A percentile compares a stretch with the other conserved stretches of the same genome.
These are phyloP conservation scores for Linurgus olivaceus DNA, from an alignment of 2,797 vertebrate species.

Conservation along the genomic window DNA sequence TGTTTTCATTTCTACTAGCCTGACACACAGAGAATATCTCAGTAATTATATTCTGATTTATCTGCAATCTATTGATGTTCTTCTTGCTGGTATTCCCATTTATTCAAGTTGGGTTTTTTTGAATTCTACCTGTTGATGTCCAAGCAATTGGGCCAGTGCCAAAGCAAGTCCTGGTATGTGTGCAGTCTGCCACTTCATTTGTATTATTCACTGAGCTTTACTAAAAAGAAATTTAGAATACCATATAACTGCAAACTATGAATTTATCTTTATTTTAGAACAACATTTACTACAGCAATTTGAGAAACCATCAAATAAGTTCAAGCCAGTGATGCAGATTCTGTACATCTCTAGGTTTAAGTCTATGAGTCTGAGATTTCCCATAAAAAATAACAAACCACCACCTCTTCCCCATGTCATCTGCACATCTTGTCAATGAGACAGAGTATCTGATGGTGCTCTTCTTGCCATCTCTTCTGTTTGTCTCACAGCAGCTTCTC, in stretches of 20 bases:
- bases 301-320: not conserved
- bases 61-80: not conserved
- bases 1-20: not conserved
- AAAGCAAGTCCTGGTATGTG: not conserved
- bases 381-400: not conserved
- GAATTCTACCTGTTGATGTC: not conserved
- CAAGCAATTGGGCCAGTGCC: not conserved
- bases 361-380: not conserved
- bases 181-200: not conserved
- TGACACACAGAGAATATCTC: not conserved
- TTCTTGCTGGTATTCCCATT: not conserved
- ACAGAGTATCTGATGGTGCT: not conserved
- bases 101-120: not conserved
- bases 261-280: not conserved
- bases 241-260: not conserved
- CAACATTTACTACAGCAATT: not conserved
- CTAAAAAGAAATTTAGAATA: not conserved
- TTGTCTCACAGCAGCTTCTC: not conserved
- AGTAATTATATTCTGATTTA: not conserved
- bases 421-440: not conserved
- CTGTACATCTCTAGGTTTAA: not conserved
- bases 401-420: not conserved
- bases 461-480: not conserved
- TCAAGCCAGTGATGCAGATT: not conserved
- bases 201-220: not conserved